These are phyloP conservation scores for Phyllotreta cruciferae DNA, from an alignment of 2,888 invertebrate species.

Conservation along the genomic window DNA sequence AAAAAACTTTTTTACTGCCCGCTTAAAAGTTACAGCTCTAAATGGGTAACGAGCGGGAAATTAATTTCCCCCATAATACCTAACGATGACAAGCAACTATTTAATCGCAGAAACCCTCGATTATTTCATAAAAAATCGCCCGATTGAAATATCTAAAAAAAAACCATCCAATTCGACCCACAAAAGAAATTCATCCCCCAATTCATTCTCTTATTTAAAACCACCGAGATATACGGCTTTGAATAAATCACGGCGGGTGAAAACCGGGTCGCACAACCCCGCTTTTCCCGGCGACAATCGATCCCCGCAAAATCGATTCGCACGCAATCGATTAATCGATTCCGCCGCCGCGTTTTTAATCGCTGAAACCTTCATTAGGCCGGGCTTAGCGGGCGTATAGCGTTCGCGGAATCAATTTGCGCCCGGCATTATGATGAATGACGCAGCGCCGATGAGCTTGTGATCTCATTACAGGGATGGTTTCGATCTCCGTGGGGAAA, in stretches of 20 bases:
- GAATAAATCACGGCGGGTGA: conserved; percentile 51
- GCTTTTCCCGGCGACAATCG: conserved; percentile 28
- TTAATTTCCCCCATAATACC: too few relatives aligned
- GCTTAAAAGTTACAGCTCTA: too few relatives aligned
- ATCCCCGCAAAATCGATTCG: too few relatives aligned
- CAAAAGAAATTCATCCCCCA: conserved; percentile 30
- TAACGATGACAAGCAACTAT: too few relatives aligned
- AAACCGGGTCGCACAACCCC: conserved; percentile 46
- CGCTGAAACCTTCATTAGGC: too few relatives aligned
- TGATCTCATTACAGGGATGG: conserved; percentile 27
- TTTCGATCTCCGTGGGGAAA: conserved; percentile 33
- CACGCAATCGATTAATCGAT: background rate
- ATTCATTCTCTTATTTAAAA: conserved; percentile 50
- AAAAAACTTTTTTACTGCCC: too few relatives aligned
- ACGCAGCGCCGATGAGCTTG: conserved; percentile 22
- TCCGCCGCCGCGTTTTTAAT: background rate
- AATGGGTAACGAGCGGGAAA: too few relatives aligned
- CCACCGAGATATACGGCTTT: conserved; percentile 47
- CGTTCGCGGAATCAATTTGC: conserved; percentile 15
- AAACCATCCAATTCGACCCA: too few relatives aligned
- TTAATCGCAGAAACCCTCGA: too few relatives aligned
- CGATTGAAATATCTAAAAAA: too few relatives aligned
- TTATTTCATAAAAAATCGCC: too few relatives aligned
- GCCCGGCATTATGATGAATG: conserved; percentile 21
- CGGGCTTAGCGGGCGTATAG: background rate